phyloP scores from a whole-genome alignment of 2,888 invertebrate genomes.

The Mythimna albipuncta region DNA sequence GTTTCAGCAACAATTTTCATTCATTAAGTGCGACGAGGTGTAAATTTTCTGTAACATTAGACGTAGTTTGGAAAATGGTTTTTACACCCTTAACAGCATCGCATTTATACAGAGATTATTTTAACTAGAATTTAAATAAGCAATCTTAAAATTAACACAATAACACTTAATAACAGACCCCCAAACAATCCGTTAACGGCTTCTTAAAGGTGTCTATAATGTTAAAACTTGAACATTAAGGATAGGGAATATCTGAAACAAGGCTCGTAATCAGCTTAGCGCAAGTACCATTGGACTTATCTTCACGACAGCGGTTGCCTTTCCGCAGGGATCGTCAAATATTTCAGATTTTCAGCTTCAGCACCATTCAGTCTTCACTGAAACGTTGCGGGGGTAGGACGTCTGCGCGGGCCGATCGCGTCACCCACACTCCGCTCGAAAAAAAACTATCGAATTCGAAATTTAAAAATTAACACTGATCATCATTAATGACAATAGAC shows the following conservation, averaged over 20 bases:
- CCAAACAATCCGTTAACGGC: conserved; percentile 29
- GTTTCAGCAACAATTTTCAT: conserved; percentile 13
- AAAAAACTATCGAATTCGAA: conserved; percentile 66
- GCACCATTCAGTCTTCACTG: conserved; percentile 76
- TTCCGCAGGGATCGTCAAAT: conserved; percentile 73
- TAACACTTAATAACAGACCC: conserved; percentile 14
- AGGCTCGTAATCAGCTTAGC: conserved; percentile 80
- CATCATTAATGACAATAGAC: conserved; percentile 1
- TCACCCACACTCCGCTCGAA: conserved; percentile 65
- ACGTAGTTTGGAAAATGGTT: neutral
- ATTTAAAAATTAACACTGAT: conserved; percentile 39
- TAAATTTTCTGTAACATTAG: neutral
- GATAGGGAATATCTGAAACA: conserved; percentile 70
- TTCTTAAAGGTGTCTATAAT: conserved; percentile 50
- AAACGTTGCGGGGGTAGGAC: conserved; percentile 74
- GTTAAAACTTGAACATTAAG: conserved; percentile 49
- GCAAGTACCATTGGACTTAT: conserved; percentile 78
- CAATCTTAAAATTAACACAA: conserved; percentile 17
- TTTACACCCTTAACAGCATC: conserved; percentile 2
- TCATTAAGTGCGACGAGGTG: conserved; percentile 16
- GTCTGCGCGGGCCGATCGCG: conserved; percentile 61
- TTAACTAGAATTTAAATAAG: conserved; percentile 3
- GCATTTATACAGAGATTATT: neutral
- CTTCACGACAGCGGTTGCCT: conserved; percentile 71
- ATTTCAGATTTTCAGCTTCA: conserved; percentile 74